Percentiles rank a stretch among this genome's conserved stretches.
Evolutionary conservation across 1,140 invertebrate species (phyloP).

Genomic region (Frieseomelitta varia): DNA sequence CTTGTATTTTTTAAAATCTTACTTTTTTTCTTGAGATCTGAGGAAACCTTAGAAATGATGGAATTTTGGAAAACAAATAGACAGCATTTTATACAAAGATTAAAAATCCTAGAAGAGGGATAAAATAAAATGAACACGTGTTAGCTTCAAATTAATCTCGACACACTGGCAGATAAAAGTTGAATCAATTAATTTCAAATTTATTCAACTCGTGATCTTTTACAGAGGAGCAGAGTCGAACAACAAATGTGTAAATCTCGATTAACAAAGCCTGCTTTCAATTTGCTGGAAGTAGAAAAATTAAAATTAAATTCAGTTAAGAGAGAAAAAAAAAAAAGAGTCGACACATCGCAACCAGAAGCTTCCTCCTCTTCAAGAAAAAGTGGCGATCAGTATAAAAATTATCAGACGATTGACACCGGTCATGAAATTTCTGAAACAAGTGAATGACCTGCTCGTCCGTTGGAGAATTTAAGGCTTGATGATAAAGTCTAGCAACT

Average conservation of each 20-base stretch:
- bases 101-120: not conserved
- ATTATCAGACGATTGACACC: not conserved
- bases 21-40: not conserved
- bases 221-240: not conserved
- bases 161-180: too few species aligned
- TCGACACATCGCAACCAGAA: not conserved
- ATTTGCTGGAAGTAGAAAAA: too few species aligned
- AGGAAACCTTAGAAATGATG: not conserved
- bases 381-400: not conserved
- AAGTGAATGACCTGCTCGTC: too few species aligned
- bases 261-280: not conserved
- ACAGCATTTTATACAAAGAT: not conserved
- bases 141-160: not conserved
- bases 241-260: not conserved
- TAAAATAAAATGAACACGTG: not conserved
- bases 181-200: too few species aligned
- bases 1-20: not conserved
- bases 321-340: too few species aligned
- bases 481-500: conserved; percentile 7
- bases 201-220: not conserved
- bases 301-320: too few species aligned
- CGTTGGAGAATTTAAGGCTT: conserved; percentile 3
- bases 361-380: not conserved
- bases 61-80: not conserved
- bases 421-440: conserved; percentile 15